Evolutionary conservation across 2,113 vertebrate species (phyloP).

Genomic region (Struthidea cinerea): DNA sequence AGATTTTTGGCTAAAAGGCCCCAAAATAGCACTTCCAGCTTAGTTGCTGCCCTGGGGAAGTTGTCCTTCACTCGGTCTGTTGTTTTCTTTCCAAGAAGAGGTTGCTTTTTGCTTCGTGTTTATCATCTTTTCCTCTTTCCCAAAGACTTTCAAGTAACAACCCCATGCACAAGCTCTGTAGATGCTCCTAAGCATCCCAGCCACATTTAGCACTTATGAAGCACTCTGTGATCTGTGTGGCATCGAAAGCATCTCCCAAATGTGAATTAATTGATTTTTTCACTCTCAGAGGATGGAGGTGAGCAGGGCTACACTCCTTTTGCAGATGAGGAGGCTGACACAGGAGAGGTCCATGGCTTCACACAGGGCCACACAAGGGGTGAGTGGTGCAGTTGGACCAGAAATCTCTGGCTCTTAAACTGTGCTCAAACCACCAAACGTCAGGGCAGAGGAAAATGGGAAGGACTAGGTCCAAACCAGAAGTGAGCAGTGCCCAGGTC

Average conservation of each 20-base stretch:
- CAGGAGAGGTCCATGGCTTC: rapidly evolving
- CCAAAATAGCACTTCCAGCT: neutral
- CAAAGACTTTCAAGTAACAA: neutral
- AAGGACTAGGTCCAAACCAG: conserved; percentile 2
- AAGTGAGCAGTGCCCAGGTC: neutral
- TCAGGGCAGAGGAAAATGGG: neutral
- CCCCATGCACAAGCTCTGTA: neutral
- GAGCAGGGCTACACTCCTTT: neutral
- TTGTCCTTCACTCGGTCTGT: neutral
- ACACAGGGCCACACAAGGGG: neutral
- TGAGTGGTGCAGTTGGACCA: neutral
- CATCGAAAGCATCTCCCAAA: neutral
- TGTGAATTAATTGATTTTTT: neutral
- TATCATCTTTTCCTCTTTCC: neutral
- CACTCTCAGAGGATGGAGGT: neutral
- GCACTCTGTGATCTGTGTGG: neutral
- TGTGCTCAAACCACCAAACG: neutral
- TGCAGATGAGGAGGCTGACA: neutral
- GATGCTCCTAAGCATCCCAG: neutral
- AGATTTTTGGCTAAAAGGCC: neutral
- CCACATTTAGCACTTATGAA: neutral
- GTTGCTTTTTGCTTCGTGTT: neutral
- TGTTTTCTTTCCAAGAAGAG: neutral
- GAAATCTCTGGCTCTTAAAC: neutral
- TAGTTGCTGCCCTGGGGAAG: neutral